Evolutionary conservation across 2,113 vertebrate genomes (phyloP).

Genomic region (Thunnus thynnus): DNA sequence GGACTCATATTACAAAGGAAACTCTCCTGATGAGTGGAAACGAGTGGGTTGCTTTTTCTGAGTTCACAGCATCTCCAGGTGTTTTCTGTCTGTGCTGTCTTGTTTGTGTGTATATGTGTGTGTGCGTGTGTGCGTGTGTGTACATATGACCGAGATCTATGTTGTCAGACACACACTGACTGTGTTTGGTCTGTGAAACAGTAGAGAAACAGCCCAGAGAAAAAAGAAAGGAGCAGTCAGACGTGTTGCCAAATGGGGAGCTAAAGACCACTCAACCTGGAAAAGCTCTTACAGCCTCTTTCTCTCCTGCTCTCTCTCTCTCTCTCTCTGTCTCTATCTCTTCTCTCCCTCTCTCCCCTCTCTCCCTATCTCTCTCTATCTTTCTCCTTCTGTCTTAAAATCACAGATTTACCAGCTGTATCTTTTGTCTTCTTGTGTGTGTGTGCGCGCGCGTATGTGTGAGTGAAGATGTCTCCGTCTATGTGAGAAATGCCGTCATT

Average conservation of each 20-base stretch:
- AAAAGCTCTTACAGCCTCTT: slow-evolving; percentile 49
- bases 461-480: slow-evolving; percentile 71
- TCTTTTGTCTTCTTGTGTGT: slow-evolving; percentile 47
- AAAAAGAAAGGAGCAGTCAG: slow-evolving; percentile 53
- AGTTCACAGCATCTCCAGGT: slow-evolving; percentile 56
- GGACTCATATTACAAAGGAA: slow-evolving; percentile 64
- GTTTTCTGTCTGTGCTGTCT: slow-evolving; percentile 43
- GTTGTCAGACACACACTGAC: slow-evolving; percentile 1
- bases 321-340: neutral
- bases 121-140: slow-evolving; percentile 19
- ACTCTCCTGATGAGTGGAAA: slow-evolving; percentile 65
- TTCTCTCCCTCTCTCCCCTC: neutral
- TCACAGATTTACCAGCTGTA: slow-evolving; percentile 34
- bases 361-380: slow-evolving; percentile 29
- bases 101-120: neutral
- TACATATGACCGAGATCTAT: slow-evolving; percentile 20
- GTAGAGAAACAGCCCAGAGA: slow-evolving; percentile 16
- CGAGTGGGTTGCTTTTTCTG: slow-evolving; percentile 48
- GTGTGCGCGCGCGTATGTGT: slow-evolving; percentile 25
- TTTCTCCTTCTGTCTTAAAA: slow-evolving; percentile 17
- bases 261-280: slow-evolving; percentile 75
- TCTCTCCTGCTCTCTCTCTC: neutral
- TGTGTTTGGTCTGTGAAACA: slow-evolving; percentile 10
- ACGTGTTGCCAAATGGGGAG: slow-evolving; percentile 53
- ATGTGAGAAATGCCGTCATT: slow-evolving; percentile 81